Evolutionary conservation across 2,888 invertebrate genomes (phyloP), one percentile per base, ranked within the genome.

Genomic region (Eurytoma adleriae): DNA sequence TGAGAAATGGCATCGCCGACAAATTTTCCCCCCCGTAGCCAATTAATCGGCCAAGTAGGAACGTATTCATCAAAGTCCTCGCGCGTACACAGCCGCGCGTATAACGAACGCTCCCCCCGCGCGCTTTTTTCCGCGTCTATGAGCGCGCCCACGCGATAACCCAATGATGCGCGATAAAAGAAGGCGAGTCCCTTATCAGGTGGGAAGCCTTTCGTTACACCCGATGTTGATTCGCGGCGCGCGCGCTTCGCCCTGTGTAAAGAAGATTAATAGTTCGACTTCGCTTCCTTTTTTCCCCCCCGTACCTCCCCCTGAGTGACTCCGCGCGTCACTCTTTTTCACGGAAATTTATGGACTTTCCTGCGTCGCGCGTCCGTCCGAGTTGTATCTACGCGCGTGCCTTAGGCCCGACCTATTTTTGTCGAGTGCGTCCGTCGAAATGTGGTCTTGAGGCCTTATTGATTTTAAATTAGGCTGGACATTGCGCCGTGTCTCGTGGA

Each of bases 181-280:
- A 52, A 54, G 30, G 30, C 56, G 70, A 56, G 71, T 71, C 71
- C 71, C 64, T 78, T 78, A 78, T 71, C 71, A 57, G 64, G 24
- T 56, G 13, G 24, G 16, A 18, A 12, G 56, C 27, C 68, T 68
- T 64, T 52, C 30, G 30, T 30, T 40, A 30, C n/a, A 56, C n/a
- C 40, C 56, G 13, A 73, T 79, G 73, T 74, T 73, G 73, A 69
- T 59, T 74, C 62, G 52, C 67, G 57, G 16, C 57, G 24, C 27
- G 62, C 50, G 7, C 52, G 52, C 3, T 40, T 50, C 40, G 14
- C 24, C 48, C 61, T 73, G 54, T 56, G 59, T 56, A 74, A 69
- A 50, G 73, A 79, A 79, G 79, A 79, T 79, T 79, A 69, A 79
- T 79, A 67, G 78, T 78, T 78, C 67, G 30, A 54, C 62, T 64